A percentile compares a stretch with the other conserved stretches of the same genome.
phyloP scores from a whole-genome alignment of 2,113 vertebrate species.

The Ctenomys sociabilis region DNA sequence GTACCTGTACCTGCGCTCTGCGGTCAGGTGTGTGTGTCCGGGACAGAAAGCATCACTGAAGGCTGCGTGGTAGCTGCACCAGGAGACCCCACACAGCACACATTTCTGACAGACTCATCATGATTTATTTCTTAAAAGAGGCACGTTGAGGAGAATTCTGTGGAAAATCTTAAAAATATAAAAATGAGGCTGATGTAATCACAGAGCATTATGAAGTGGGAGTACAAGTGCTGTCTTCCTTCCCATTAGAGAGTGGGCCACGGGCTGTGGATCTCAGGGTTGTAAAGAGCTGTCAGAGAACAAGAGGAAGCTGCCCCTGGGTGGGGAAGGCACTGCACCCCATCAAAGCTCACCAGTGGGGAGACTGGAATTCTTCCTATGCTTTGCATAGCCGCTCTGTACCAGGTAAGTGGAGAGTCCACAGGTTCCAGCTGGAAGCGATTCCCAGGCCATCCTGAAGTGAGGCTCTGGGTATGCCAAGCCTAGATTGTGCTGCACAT shows the following conservation, averaged over 20 bases:
- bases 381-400: not conserved
- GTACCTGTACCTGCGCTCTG: too few species aligned
- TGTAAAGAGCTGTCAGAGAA: rapidly evolving
- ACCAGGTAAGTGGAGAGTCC: not conserved
- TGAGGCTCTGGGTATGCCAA: rapidly evolving
- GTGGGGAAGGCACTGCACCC: not conserved
- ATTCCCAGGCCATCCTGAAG: not conserved
- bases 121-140: not conserved
- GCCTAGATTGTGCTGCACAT: not conserved
- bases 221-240: not conserved
- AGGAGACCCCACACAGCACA: not conserved
- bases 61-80: not conserved
- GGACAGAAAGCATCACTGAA: not conserved
- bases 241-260: not conserved
- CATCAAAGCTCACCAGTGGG: not conserved
- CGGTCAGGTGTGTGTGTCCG: not conserved
- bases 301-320: not conserved
- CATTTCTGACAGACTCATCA: not conserved
- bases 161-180: not conserved
- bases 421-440: not conserved
- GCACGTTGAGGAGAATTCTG: not conserved
- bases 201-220: not conserved
- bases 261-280: not conserved
- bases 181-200: not conserved
- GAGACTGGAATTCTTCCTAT: not conserved